These are phyloP conservation scores for Heliconius himera DNA, from an alignment of 1,140 invertebrate species.

Conservation along the genomic window DNA sequence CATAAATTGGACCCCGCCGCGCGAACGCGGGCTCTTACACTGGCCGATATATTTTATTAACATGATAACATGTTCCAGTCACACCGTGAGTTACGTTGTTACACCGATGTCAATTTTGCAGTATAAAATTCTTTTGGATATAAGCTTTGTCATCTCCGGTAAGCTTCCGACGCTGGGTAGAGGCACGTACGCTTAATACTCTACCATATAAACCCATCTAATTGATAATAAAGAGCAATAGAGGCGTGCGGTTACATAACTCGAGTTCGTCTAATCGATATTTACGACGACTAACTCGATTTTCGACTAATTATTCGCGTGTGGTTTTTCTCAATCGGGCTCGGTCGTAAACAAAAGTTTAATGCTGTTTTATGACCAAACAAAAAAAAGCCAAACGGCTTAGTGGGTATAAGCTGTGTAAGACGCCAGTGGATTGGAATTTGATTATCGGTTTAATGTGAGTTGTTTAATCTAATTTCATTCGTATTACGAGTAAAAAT, in stretches of 20 bases:
- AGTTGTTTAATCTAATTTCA: neutral
- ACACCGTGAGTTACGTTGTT: conserved; percentile 63
- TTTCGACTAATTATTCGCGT: conserved; percentile 57
- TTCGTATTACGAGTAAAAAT: neutral
- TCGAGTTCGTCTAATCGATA: conserved; percentile 68
- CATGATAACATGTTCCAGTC: conserved; percentile 50
- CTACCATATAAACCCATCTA: conserved; percentile 78
- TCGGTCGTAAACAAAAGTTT: conserved; percentile 4
- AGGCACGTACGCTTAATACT: conserved; percentile 75
- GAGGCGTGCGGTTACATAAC: conserved; percentile 74
- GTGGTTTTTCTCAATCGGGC: conserved; percentile 36
- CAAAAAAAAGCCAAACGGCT: no score
- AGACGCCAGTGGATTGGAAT: neutral
- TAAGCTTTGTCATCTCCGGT: conserved; percentile 75
- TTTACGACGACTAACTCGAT: conserved; percentile 61
- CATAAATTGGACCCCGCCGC: conserved; percentile 71
- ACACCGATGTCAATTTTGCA: conserved; percentile 67
- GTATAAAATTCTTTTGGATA: conserved; percentile 71
- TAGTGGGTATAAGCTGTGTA: conserved; percentile 3
- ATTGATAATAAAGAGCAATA: conserved; percentile 78
- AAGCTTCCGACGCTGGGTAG: conserved; percentile 57
- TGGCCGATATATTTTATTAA: conserved; percentile 62
- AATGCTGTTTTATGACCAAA: conserved; percentile 12
- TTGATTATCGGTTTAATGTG: neutral
- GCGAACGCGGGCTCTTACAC: conserved; percentile 47